Evolutionary conservation across 2,113 vertebrate genomes (phyloP).

Genomic region (Nycticryphes semicollaris): DNA sequence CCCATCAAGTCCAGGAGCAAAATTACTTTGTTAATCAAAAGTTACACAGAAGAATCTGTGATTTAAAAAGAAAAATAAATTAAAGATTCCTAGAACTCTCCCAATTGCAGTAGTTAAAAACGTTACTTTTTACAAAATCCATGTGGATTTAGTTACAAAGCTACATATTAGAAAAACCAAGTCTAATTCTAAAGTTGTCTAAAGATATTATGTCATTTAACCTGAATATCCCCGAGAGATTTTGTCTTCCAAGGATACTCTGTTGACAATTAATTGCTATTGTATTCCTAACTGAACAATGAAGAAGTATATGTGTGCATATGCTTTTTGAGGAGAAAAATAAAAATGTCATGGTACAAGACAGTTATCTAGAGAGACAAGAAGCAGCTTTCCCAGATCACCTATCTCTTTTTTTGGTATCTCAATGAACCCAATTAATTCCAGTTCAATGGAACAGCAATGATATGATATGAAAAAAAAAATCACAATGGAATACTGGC

Average conservation of each 20-base stretch:
- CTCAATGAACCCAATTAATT: background rate
- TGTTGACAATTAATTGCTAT: background rate
- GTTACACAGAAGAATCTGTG: background rate
- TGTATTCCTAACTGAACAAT: background rate
- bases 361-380: background rate
- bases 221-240: background rate
- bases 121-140: background rate
- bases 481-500: background rate
- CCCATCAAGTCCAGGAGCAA: background rate
- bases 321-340: background rate
- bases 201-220: background rate
- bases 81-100: background rate
- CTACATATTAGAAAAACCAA: background rate
- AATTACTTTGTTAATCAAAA: background rate
- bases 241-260: background rate
- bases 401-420: background rate
- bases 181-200: background rate
- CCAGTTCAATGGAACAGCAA: background rate
- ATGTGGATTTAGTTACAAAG: background rate
- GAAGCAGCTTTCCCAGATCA: background rate
- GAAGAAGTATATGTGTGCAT: fast-evolving
- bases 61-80: background rate
- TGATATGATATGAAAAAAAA: background rate
- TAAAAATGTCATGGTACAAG: background rate
- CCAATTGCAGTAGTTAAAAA: background rate